Evolutionary conservation across 2,888 invertebrate genomes (phyloP).

Genomic region (Theodoxus fluviatilis): DNA sequence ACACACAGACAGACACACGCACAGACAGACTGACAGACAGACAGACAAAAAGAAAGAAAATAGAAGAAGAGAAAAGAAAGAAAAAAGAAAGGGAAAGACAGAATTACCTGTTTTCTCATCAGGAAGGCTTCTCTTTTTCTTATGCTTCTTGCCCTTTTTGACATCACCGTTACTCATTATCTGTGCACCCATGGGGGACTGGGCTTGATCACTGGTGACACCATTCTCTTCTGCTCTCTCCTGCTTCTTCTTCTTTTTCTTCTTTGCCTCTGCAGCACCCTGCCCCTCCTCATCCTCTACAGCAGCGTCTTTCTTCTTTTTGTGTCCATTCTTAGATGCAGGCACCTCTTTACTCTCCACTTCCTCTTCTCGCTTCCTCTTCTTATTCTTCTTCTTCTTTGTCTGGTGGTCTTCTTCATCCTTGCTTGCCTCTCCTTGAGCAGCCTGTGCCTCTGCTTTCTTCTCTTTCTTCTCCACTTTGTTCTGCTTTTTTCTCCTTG

Average conservation of each 20-base stretch:
- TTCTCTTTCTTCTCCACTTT: slow-evolving; percentile 49
- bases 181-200: neutral
- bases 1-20: slow-evolving; percentile 2
- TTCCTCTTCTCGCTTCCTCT: slow-evolving; percentile 39
- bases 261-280: slow-evolving; percentile 7
- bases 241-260: slow-evolving; percentile 25
- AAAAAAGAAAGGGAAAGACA: slow-evolving; percentile 2
- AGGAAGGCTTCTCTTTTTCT: neutral
- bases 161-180: neutral
- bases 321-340: slow-evolving; percentile 30
- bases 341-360: slow-evolving; percentile 30
- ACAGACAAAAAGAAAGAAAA: neutral
- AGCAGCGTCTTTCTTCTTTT: slow-evolving; percentile 21
- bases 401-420: slow-evolving; percentile 28
- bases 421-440: slow-evolving; percentile 26
- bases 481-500: slow-evolving; percentile 37
- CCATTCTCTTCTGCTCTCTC: neutral
- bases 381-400: slow-evolving; percentile 66
- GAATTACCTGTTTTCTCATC: slow-evolving; percentile 25
- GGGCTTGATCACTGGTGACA: neutral
- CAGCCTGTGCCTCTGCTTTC: slow-evolving; percentile 58
- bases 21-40: slow-evolving; percentile 5
- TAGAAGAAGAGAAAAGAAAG: neutral
- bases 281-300: slow-evolving; percentile 25
- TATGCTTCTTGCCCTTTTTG: slow-evolving; percentile 5